Evolutionary conservation across 2,888 invertebrate genomes (phyloP), one percentile per base, ranked within the genome.

Genomic region (Spatulosminthurus flaviceps): DNA sequence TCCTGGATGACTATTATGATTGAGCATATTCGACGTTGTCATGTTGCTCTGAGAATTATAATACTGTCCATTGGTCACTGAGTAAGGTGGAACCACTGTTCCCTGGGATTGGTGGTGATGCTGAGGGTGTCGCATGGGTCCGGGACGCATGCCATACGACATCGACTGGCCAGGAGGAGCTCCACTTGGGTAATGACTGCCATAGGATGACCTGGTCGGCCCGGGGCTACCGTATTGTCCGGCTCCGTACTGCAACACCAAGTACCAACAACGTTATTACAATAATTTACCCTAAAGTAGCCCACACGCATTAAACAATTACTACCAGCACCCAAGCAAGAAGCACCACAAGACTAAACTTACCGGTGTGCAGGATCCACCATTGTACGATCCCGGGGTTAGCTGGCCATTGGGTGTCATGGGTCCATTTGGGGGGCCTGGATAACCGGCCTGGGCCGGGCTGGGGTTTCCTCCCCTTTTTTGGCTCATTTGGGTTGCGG

Each of bases 281-380:
- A n/a, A n/a, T n/a, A n/a, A n/a, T n/a, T n/a, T n/a, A n/a, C n/a
- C n/a, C n/a, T n/a, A n/a, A n/a, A n/a, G n/a, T n/a, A n/a, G n/a
- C n/a, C n/a, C n/a, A n/a, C n/a, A n/a, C 51, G 5, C n/a, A 13
- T n/a, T 16, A 51, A 19, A 51, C n/a, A 4, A 41, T 51, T 16
- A 51, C 16, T 9, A 5, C 16, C 5, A 73, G 24, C 21, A 73
- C 4, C 5, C 16, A 61, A 61, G 4, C 19, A 21, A 2, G 11
- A 21, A 64, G 24, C 21, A 11, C 11, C 34, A 34, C 4, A 34
- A 43, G 16, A 34, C 29, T 22, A 4, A 69, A 79, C 78, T 81
- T 81, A 84, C 84, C 43, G 83, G 84, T 42, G 83, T 82, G 70
- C 83, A 83, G 9, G 83, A 82, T 61, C 84, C 84, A 34, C 83